Percentiles rank a stretch among this genome's conserved stretches.
Evolutionary conservation across 2,113 vertebrate species (phyloP).

Genomic region (Indri indri): DNA sequence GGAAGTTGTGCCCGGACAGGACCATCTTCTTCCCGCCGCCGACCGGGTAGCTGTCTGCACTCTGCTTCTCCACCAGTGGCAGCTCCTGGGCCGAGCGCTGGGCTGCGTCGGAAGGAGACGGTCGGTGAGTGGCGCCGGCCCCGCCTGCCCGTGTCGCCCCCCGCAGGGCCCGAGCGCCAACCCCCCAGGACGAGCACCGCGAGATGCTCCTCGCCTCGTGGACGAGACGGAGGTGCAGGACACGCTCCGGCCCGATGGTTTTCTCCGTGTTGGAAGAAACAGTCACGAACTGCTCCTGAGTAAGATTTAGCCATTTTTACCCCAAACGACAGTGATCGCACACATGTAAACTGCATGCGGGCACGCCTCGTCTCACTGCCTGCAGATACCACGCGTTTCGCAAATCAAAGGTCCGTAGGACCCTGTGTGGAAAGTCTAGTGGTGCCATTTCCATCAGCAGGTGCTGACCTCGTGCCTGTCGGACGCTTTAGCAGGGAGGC

Average conservation of each 20-base stretch:
- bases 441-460: no score
- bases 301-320: background rate
- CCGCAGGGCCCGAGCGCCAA: background rate
- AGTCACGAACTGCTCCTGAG: background rate
- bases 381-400: no score
- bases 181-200: background rate
- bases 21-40: slow-evolving; percentile 95
- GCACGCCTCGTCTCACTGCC: no score
- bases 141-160: background rate
- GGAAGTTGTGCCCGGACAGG: slow-evolving; percentile 95
- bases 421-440: no score
- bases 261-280: background rate
- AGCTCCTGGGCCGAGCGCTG: slow-evolving; percentile 98
- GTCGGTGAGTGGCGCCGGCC: background rate
- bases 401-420: no score
- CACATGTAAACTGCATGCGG: no score
- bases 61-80: slow-evolving; percentile 98
- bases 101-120: slow-evolving; percentile 81
- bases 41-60: slow-evolving; percentile 91
- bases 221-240: no score
- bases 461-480: no score
- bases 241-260: no score
- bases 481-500: no score
- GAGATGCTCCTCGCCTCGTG: no score
- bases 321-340: background rate